Conservation (phyloP, 2,797 vertebrate species). For the Cyprinella venusta region DNA sequence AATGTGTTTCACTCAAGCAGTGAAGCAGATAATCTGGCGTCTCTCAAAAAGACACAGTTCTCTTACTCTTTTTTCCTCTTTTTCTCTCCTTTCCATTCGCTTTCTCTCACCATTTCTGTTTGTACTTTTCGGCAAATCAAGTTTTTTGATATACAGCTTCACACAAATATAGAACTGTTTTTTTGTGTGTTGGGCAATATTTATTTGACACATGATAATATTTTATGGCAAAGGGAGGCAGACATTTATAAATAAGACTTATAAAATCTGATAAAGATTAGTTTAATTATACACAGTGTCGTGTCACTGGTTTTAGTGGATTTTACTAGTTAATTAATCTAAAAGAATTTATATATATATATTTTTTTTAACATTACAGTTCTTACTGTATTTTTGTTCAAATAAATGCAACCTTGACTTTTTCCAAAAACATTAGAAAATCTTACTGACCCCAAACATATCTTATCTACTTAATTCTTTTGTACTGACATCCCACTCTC, state of each 20-base stretch:
- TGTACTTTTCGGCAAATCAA: background rate
- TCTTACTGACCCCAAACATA: background rate
- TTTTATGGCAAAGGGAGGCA: background rate
- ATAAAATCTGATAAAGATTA: background rate
- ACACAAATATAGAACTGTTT: conserved; percentile 1
- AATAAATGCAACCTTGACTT: background rate
- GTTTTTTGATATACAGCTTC: background rate
- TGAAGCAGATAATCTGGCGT: conserved; percentile 79
- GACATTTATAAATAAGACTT: background rate
- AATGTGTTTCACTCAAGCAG: conserved; percentile 77
- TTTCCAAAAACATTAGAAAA: background rate
- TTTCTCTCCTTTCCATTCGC: conserved; percentile 1
- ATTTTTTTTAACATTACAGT: background rate
- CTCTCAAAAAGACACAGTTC: conserved; percentile 67
- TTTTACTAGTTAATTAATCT: background rate
- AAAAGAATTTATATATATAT: background rate
- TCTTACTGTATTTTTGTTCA: background rate
- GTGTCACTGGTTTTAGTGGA: background rate
- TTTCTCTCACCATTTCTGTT: conserved; percentile 18
- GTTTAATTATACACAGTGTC: background rate
- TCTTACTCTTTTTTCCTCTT: conserved; percentile 28
- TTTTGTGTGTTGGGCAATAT: background rate
- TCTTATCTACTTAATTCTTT: too few relatives aligned
- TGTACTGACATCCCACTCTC: background rate
- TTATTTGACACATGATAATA: background rate